Percentiles rank a stretch among this genome's conserved stretches.
phyloP scores from a whole-genome alignment of 64 coral and sea anemone genomes.

The Actinia tenebrosa region DNA sequence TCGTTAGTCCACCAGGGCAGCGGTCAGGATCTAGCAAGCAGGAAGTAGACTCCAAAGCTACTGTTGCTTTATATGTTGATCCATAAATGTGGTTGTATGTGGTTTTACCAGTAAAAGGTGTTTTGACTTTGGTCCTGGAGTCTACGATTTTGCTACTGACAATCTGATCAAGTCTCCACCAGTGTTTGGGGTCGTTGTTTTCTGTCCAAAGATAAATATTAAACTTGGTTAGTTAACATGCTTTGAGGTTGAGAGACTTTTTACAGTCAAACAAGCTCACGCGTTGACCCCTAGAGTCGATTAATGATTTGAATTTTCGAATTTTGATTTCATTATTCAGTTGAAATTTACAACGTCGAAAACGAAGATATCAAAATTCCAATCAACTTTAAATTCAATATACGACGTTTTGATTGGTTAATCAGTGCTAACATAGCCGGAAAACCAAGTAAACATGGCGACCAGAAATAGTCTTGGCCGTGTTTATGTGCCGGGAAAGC shows the following conservation, averaged over 20 bases:
- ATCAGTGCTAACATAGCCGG: no score
- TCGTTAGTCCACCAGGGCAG: neutral
- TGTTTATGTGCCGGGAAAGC: no score
- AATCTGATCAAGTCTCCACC: neutral
- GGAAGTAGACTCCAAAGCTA: neutral
- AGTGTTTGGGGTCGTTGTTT: constrained; percentile 19
- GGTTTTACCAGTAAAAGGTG: neutral
- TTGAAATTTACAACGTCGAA: no score
- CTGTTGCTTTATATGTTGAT: neutral
- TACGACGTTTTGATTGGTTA: no score
- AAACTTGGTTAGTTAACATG: neutral
- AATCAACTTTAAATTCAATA: no score
- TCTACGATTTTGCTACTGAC: neutral
- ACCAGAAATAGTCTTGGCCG: no score
- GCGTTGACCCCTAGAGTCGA: no score
- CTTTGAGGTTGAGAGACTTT: neutral
- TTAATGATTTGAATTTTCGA: no score
- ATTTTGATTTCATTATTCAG: no score
- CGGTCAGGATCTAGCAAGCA: constrained; percentile 8
- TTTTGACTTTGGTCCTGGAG: neutral
- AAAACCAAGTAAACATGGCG: no score
- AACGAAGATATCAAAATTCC: no score
- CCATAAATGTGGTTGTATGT: neutral
- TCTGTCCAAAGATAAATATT: neutral
- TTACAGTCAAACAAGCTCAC: neutral